These are phyloP conservation scores for Valencia hispanica DNA, from an alignment of 2,797 vertebrate species.

Conservation along the genomic window DNA sequence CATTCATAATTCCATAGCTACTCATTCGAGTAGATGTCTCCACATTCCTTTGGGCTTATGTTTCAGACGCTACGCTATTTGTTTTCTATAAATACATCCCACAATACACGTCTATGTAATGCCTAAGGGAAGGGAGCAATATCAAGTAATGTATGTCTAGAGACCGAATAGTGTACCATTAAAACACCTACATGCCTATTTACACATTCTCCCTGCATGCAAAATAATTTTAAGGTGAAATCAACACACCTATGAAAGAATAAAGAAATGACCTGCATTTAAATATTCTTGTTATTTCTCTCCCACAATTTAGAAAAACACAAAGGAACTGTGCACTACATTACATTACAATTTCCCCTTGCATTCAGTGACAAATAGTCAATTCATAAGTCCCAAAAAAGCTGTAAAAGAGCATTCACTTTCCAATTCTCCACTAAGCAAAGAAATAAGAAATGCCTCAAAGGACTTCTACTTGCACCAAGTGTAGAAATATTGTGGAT, in stretches of 20 bases:
- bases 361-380: conserved; percentile 29
- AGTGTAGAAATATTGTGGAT: conserved; percentile 54
- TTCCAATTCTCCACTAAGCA: conserved; percentile 17
- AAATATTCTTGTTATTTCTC: conserved; percentile 31
- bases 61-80: conserved; percentile 46
- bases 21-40: conserved; percentile 27
- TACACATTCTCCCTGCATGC: conserved; percentile 22
- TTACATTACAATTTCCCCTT: conserved; percentile 41
- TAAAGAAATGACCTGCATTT: conserved; percentile 30
- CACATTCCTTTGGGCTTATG: conserved; percentile 39
- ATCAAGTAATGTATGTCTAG: conserved; percentile 56
- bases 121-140: conserved; percentile 61
- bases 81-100: conserved; percentile 45
- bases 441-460: conserved; percentile 7
- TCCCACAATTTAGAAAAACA: conserved; percentile 2
- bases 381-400: conserved; percentile 27
- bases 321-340: conserved; percentile 11
- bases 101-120: conserved; percentile 55
- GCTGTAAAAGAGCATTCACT: conserved; percentile 37
- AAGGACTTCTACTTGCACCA: conserved; percentile 4
- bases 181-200: conserved; percentile 32
- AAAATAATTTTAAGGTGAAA: conserved; percentile 26
- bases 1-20: conserved; percentile 41
- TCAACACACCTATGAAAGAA: conserved; percentile 28
- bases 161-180: conserved; percentile 41